Percentiles rank a stretch among this genome's conserved stretches.
Evolutionary conservation across 2,113 vertebrate species (phyloP).

Genomic region (Dasypus novemcinctus): DNA sequence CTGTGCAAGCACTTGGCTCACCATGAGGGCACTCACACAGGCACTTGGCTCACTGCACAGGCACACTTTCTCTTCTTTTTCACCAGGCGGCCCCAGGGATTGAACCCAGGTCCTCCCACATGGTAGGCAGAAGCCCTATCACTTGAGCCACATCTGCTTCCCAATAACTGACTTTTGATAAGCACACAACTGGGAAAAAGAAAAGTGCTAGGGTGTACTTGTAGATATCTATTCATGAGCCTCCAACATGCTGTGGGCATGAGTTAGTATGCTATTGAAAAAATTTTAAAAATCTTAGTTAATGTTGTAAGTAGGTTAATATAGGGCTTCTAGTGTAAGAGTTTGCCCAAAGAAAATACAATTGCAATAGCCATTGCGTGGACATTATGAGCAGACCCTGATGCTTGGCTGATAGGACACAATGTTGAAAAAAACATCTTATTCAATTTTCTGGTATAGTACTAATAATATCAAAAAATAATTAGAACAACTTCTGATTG

Average conservation of each 20-base stretch:
- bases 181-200: not conserved
- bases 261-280: not conserved
- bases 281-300: not conserved
- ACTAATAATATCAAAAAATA: slow-evolving; percentile 33
- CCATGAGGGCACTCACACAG: too few species aligned
- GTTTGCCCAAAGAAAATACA: not conserved
- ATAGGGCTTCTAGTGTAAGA: not conserved
- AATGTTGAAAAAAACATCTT: not conserved
- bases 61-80: too few species aligned
- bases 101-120: too few species aligned
- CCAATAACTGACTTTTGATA: not conserved
- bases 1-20: too few species aligned
- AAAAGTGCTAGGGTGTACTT: not conserved
- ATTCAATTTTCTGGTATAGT: not conserved
- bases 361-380: not conserved
- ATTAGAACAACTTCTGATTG: not conserved
- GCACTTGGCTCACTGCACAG: too few species aligned
- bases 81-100: too few species aligned
- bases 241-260: not conserved
- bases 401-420: not conserved
- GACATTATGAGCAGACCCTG: not conserved
- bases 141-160: too few species aligned
- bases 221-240: not conserved
- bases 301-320: not conserved
- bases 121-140: too few species aligned